A percentile compares a stretch with the other conserved stretches of the same genome.
These are phyloP conservation scores for Dastarcus helophoroides DNA, from an alignment of 2,888 invertebrate species.

Conservation along the genomic window DNA sequence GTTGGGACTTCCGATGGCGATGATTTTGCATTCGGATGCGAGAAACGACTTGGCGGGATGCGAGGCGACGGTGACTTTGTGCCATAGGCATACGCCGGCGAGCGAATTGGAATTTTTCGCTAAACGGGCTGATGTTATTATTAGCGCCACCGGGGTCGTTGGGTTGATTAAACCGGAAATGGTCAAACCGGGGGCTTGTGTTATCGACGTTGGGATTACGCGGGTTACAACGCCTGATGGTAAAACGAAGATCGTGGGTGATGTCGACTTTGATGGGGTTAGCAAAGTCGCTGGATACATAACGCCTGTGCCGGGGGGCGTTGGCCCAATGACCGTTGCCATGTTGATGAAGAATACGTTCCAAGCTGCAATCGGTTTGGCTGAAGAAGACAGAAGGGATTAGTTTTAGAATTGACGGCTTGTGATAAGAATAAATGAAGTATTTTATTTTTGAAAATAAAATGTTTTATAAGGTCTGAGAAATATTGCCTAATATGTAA, in stretches of 20 bases:
- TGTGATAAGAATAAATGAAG: no score
- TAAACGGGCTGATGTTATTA: slow-evolving; percentile 63
- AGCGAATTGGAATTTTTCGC: slow-evolving; percentile 61
- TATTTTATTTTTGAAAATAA: no score
- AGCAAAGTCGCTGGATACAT: slow-evolving; percentile 70
- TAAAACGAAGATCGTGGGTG: slow-evolving; percentile 68
- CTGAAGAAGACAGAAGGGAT: no score
- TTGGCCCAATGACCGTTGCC: slow-evolving; percentile 89
- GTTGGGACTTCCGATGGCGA: slow-evolving; percentile 83
- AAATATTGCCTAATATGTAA: no score
- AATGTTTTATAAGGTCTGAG: no score
- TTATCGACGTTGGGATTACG: slow-evolving; percentile 84
- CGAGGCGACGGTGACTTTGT: slow-evolving; percentile 83
- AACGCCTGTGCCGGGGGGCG: slow-evolving; percentile 87
- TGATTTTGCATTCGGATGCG: slow-evolving; percentile 70
- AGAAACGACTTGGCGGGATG: slow-evolving; percentile 58
- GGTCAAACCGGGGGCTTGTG: slow-evolving; percentile 78
- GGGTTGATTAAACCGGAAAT: slow-evolving; percentile 68
- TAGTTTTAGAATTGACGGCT: no score
- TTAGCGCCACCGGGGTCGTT: slow-evolving; percentile 66
- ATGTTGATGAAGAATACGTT: slow-evolving; percentile 89
- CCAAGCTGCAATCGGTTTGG: slow-evolving; percentile 44
- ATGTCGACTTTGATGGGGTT: slow-evolving; percentile 79
- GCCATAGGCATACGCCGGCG: slow-evolving; percentile 76
- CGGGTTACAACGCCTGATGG: slow-evolving; percentile 54